Evolutionary conservation across 1,140 invertebrate species (phyloP), one percentile per base, ranked within the genome.

Genomic region (Parasteatoda tepidariorum): DNA sequence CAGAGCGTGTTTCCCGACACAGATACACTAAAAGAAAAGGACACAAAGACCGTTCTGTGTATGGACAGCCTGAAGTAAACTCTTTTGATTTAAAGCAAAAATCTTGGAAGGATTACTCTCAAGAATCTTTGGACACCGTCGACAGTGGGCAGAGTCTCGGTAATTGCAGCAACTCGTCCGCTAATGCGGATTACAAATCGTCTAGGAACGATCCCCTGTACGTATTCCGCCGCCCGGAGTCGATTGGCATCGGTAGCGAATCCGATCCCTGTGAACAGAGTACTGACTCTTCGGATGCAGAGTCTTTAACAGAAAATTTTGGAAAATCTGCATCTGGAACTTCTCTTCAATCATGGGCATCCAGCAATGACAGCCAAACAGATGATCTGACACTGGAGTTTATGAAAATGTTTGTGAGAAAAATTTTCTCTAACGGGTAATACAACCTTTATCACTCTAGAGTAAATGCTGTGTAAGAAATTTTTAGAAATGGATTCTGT

Each of bases 321-420:
- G 86, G 87, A 55, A 85, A 87, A 75, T 89, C 89, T 89, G 92
- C 91, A 67, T 94, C 93, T 3, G 92, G 93, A 70, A 92, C 91
- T 33, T 94, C 93, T 0, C 91, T 93, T 48, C 92, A 93, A 84
- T 94, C 93, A 0, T 94, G 93, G 93, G 92, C 92, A 54, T 94
- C 93, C 0, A 94, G 93, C 67, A 90, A 92, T 48, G 93, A 94
- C 73, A 93, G 92, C 85, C 92, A 93, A 84, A 91, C 92, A 0
- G 93, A 94, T 87, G 93, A 93, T 86, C 89, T 91, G 9, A 92
- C 92, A 0, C 92, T 92, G 83, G 92, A 92, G 67, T 94, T 94
- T 84, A 94, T 94, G 93, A 92, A 93, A 86, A 88, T 89, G 38
- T 95, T 94, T 88, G 93, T 94, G 3, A 91, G 92, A 33, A 90